Base-by-base conservation (phyloP, 2,113 vertebrate species). In the Hassar affinis region DNA sequence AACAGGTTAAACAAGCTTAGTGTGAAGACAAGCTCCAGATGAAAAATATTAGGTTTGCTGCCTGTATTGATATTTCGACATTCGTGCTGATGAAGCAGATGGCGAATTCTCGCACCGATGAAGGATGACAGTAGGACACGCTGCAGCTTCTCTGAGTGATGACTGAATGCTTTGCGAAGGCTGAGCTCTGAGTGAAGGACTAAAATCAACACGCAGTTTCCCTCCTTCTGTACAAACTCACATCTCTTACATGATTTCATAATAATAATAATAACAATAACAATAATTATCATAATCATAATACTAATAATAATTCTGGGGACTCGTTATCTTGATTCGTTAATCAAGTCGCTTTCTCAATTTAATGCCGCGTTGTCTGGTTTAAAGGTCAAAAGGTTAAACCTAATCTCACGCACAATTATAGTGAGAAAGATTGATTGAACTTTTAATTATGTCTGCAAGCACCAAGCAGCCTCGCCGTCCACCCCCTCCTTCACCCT, bases 191-290 rank as follows among this genome's bases (percentile, higher is more conserved):
- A 64, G 45, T 57, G 30, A 45, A 62, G 42, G 38, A 57, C 51
- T 54, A 4, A 17, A 85, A 84, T 71, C 66, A 79, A 78, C 54
- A 79, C 72, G 80, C 64, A 56, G 62, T 88, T 85, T 78, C 75
- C 59, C 80, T 27, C 68, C 0, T 20, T 79, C 79, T 47, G 87
- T 83, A 69, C 68, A 42, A 56, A 86, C 30, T 78, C 56, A 82
- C 83, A 86, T 51, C 85, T 87, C 90, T 90, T 88, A 91, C 90
- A 89, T 86, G 89, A 90, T 89, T 12, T 54, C 35, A 76, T 33
- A 75, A 72, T 17, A 72, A 72, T 17, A 91, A 90, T 33, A 52
- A 75, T 33, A 52, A 75, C 18, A 30, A 75, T 17, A 74, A 71
- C 45, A 90, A 90, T 75, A 51, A 72, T 69, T 42, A 38, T 68